Evolutionary conservation across 2,888 invertebrate genomes (phyloP).

Genomic region (Scrobipalpa atriplicella): DNA sequence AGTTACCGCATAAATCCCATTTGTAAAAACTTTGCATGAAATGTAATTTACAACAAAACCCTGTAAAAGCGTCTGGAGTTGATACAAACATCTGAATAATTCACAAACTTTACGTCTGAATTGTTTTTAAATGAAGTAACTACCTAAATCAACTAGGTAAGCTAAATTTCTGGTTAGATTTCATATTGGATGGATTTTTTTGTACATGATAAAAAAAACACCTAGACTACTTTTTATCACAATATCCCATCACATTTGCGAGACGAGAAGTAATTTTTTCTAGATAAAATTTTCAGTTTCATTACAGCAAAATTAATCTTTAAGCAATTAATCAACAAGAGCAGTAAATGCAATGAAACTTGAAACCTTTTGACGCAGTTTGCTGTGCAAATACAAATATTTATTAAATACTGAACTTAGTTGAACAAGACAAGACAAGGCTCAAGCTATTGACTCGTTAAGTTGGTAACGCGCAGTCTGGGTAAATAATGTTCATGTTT

Average conservation of each 20-base stretch:
- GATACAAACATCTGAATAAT: slow-evolving; percentile 5
- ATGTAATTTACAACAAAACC: neutral
- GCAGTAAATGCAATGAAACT: neutral
- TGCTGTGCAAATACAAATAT: slow-evolving; percentile 5
- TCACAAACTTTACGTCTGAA: slow-evolving; percentile 6
- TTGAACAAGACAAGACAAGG: slow-evolving; percentile 6
- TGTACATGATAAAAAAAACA: too few relatives aligned
- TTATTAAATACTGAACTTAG: slow-evolving; percentile 8
- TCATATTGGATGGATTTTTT: too few relatives aligned
- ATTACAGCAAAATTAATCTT: too few relatives aligned
- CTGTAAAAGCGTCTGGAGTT: neutral
- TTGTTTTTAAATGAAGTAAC: neutral
- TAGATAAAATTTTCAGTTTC: too few relatives aligned
- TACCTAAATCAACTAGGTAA: neutral
- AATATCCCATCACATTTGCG: too few relatives aligned
- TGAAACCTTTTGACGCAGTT: slow-evolving; percentile 9
- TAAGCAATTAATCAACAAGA: neutral
- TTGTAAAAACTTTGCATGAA: neutral
- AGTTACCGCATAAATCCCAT: neutral
- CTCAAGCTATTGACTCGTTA: slow-evolving; percentile 7
- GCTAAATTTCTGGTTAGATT: too few relatives aligned
- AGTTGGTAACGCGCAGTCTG: slow-evolving; percentile 8
- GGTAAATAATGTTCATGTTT: slow-evolving; percentile 11
- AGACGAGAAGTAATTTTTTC: too few relatives aligned
- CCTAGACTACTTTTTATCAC: too few relatives aligned